Percentiles rank a stretch among this genome's conserved stretches.
These are phyloP conservation scores for Lepidocolaptes lacrymiger DNA, from an alignment of 2,797 vertebrate species.

Conservation along the genomic window DNA sequence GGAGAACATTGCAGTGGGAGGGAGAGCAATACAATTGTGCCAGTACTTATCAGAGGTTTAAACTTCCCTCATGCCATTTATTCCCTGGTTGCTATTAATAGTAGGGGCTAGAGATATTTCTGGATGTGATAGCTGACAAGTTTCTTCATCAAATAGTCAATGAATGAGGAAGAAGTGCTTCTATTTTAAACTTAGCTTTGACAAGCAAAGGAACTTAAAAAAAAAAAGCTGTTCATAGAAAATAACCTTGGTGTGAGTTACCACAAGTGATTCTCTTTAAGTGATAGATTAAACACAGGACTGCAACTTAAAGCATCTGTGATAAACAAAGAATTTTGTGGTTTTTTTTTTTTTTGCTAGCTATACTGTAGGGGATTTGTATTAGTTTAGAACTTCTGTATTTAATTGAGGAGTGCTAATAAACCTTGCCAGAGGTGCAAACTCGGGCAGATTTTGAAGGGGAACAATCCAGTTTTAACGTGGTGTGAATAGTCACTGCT, in stretches of 20 bases:
- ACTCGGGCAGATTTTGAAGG: not conserved
- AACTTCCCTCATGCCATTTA: conserved; percentile 40
- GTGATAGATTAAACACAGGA: not conserved
- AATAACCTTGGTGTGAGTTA: conserved; percentile 41
- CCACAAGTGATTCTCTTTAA: not conserved
- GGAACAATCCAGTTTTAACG: not conserved
- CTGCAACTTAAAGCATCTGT: not conserved
- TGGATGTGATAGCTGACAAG: conserved; percentile 54
- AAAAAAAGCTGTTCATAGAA: conserved; percentile 10
- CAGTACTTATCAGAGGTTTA: conserved; percentile 8
- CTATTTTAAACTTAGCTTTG: conserved; percentile 53
- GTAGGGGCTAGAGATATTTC: conserved; percentile 23
- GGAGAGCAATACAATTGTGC: accelerated
- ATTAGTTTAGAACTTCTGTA: not conserved
- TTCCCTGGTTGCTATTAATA: conserved; percentile 52
- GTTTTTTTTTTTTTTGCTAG: not conserved
- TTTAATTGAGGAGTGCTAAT: not conserved
- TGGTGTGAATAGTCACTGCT: not conserved
- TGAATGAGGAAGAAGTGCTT: conserved; percentile 57
- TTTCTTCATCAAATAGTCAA: conserved; percentile 63
- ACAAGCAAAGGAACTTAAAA: conserved; percentile 45
- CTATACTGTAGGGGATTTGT: not conserved
- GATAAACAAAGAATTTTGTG: not conserved
- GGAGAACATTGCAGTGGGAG: not conserved
- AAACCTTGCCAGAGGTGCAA: not conserved